These are phyloP conservation scores for Urosaurus nigricauda DNA, from an alignment of 2,797 vertebrate species.

Conservation along the genomic window DNA sequence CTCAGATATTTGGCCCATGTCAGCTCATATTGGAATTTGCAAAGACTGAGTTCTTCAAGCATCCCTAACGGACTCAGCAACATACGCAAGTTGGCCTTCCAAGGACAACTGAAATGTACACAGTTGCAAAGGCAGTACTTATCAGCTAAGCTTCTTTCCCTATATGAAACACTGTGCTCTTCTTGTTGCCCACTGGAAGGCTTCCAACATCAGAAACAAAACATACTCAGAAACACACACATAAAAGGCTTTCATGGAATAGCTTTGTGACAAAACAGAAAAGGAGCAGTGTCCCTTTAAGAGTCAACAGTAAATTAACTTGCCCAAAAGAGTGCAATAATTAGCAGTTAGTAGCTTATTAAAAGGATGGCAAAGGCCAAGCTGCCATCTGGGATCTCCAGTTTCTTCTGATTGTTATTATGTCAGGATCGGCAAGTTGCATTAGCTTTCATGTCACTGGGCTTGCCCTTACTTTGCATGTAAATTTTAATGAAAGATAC, in stretches of 20 bases:
- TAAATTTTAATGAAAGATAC: slow-evolving; percentile 82
- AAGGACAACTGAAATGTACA: neutral
- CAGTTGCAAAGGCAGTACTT: slow-evolving; percentile 46
- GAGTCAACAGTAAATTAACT: slow-evolving; percentile 87
- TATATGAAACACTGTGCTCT: slow-evolving; percentile 55
- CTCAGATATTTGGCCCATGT: neutral
- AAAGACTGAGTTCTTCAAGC: neutral
- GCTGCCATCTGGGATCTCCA: slow-evolving; percentile 87
- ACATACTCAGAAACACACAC: neutral
- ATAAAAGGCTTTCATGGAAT: slow-evolving; percentile 13
- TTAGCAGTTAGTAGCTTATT: slow-evolving; percentile 89
- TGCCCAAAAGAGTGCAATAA: slow-evolving; percentile 85
- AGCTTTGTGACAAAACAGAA: slow-evolving; percentile 53
- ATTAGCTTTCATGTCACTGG: slow-evolving; percentile 82
- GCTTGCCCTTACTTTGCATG: slow-evolving; percentile 80
- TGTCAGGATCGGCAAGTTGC: slow-evolving; percentile 80
- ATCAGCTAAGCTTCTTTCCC: slow-evolving; percentile 55
- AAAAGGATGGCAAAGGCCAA: slow-evolving; percentile 88
- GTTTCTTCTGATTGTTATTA: slow-evolving; percentile 84
- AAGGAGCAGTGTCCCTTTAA: slow-evolving; percentile 82
- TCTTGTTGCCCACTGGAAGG: slow-evolving; percentile 60
- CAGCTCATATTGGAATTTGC: neutral
- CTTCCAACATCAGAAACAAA: slow-evolving; percentile 50
- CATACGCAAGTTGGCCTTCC: no score
- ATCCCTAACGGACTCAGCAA: no score